These are phyloP conservation scores for Liposcelis brunnea DNA, from an alignment of 2,888 invertebrate species.

Conservation along the genomic window DNA sequence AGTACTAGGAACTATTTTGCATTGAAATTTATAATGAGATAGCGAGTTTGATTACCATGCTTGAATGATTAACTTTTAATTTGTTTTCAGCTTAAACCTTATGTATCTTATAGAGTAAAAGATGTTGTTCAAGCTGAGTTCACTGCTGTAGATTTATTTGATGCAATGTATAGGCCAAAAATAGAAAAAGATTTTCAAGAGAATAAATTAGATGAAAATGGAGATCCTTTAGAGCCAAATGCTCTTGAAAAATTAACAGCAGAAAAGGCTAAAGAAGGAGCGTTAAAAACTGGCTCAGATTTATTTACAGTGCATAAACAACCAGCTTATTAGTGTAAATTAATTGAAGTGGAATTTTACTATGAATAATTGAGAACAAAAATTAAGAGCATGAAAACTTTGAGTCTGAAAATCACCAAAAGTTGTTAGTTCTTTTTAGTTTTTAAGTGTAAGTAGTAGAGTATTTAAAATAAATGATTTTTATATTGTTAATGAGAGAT, in stretches of 20 bases:
- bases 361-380: too few species aligned
- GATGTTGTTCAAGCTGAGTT: conserved; percentile 65
- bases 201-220: conserved; percentile 49
- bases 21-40: too few species aligned
- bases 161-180: conserved; percentile 62
- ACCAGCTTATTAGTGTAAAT: not conserved
- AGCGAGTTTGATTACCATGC: too few species aligned
- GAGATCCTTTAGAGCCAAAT: conserved; percentile 52
- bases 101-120: conserved; percentile 70
- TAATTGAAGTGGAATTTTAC: too few species aligned
- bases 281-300: conserved; percentile 66
- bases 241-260: conserved; percentile 50
- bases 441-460: too few species aligned
- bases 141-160: conserved; percentile 65
- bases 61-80: too few species aligned
- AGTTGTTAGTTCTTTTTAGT: too few species aligned
- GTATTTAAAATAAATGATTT: too few species aligned
- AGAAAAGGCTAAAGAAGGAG: conserved; percentile 49
- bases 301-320: conserved; percentile 33
- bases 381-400: too few species aligned
- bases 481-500: too few species aligned
- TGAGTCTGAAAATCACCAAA: too few species aligned
- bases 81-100: conserved; percentile 59
- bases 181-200: conserved; percentile 56
- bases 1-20: conserved; percentile 14